Conservation (phyloP, 2,113 vertebrate species). For the Zapornia atra region DNA sequence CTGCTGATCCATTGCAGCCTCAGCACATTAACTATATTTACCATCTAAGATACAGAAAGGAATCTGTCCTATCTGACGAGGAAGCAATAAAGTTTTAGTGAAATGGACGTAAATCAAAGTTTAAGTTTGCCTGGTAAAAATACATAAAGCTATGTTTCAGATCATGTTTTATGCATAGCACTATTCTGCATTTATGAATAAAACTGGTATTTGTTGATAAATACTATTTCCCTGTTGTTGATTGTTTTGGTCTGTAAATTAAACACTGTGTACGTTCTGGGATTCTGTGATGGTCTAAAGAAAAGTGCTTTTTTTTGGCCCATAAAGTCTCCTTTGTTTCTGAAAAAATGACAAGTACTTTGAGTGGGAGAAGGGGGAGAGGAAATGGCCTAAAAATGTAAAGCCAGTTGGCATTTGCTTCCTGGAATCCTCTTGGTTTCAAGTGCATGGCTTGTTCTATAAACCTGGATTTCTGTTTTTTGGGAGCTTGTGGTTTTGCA, state of each 20-base stretch:
- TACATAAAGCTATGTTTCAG: constrained; percentile 46
- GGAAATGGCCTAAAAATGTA: not conserved
- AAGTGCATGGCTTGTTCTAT: not conserved
- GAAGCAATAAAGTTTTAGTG: constrained; percentile 75
- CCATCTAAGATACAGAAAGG: constrained; percentile 71
- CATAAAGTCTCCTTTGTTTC: not conserved
- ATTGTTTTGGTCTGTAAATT: constrained; percentile 49
- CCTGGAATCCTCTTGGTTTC: not conserved
- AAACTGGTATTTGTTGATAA: constrained; percentile 55
- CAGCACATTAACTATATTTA: constrained; percentile 77
- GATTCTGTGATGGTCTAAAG: not conserved
- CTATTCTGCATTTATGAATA: constrained; percentile 74
- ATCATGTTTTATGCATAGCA: constrained; percentile 55
- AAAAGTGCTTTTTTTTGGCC: not conserved
- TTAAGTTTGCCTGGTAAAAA: constrained; percentile 70
- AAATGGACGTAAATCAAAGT: constrained; percentile 74
- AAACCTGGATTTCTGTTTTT: not conserved
- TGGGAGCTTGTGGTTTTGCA: not conserved
- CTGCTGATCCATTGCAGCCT: constrained; percentile 58
- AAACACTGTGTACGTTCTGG: not conserved
- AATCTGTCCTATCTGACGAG: constrained; percentile 70
- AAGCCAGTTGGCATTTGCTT: not conserved
- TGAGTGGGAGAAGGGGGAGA: not conserved
- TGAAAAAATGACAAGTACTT: not conserved
- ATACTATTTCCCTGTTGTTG: constrained; percentile 28